Conservation (phyloP, 2,113 vertebrate genomes). For the Numida meleagris region DNA sequence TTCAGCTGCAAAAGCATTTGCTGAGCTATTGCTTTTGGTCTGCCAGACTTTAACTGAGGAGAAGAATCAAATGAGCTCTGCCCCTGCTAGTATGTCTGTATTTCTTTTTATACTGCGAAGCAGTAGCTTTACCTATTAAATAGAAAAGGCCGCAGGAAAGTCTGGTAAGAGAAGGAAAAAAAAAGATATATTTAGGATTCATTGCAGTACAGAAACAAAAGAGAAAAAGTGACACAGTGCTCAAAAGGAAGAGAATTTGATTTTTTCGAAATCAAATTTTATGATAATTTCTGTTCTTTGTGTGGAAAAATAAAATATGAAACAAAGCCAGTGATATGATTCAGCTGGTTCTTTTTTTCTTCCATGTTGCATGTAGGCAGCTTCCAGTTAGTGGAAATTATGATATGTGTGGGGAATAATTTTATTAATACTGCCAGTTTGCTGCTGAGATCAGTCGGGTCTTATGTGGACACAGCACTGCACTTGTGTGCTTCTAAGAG, state of each 20-base stretch:
- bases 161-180: background rate
- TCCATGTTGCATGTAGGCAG: background rate
- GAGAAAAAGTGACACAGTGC: background rate
- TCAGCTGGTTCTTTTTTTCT: background rate
- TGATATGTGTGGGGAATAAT: background rate
- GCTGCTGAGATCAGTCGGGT: background rate
- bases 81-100: background rate
- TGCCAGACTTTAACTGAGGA: background rate
- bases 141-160: background rate
- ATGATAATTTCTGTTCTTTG: background rate
- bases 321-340: conserved; percentile 3
- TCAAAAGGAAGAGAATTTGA: background rate
- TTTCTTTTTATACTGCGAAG: background rate
- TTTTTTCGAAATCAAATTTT: background rate
- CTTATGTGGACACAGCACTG: background rate
- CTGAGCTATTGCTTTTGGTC: background rate
- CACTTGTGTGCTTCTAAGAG: background rate
- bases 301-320: conserved; percentile 20
- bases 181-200: background rate
- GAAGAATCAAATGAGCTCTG: background rate
- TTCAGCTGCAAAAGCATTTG: background rate
- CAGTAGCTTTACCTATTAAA: background rate
- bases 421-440: background rate
- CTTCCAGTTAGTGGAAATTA: conserved; percentile 16
- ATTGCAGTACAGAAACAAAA: background rate